A percentile compares a stretch with the other conserved stretches of the same genome.
phyloP scores from a whole-genome alignment of 2,797 vertebrate genomes.

The Thamnophis elegans region DNA sequence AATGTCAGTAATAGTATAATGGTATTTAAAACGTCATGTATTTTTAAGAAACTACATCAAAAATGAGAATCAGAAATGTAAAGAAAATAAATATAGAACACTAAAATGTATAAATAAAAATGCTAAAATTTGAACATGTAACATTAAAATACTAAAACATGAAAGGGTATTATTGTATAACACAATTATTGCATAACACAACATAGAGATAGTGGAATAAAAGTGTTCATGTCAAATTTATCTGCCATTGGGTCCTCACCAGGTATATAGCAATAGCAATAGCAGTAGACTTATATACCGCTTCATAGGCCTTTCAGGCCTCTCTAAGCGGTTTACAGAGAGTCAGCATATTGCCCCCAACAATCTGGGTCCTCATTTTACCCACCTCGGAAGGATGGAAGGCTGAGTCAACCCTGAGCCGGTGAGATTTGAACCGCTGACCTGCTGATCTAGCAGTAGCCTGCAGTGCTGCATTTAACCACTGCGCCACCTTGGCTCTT shows the following conservation, averaged over 20 bases:
- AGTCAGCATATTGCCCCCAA: too few relatives aligned
- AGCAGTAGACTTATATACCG: too few relatives aligned
- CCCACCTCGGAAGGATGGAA: too few relatives aligned
- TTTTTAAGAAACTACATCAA: background rate
- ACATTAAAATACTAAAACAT: background rate
- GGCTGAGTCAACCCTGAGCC: too few relatives aligned
- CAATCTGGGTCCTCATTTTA: too few relatives aligned
- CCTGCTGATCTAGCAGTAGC: too few relatives aligned
- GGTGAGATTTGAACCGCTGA: too few relatives aligned
- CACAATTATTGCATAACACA: background rate
- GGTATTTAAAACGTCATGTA: background rate
- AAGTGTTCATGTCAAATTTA: background rate
- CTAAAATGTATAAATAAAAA: background rate
- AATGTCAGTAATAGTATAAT: background rate
- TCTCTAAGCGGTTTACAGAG: too few relatives aligned
- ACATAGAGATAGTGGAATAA: background rate
- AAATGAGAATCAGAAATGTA: background rate
- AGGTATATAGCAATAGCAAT: too few relatives aligned
- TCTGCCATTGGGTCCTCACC: background rate
- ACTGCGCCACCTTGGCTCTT: too few relatives aligned
- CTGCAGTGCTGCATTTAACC: too few relatives aligned
- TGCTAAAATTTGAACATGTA: background rate
- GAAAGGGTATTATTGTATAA: background rate
- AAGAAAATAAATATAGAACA: background rate
- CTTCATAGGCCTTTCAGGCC: too few relatives aligned